A percentile compares a stretch with the other conserved stretches of the same genome.
These are phyloP conservation scores for Lamprotornis superbus DNA, from an alignment of 2,113 vertebrate genomes.

Conservation along the genomic window DNA sequence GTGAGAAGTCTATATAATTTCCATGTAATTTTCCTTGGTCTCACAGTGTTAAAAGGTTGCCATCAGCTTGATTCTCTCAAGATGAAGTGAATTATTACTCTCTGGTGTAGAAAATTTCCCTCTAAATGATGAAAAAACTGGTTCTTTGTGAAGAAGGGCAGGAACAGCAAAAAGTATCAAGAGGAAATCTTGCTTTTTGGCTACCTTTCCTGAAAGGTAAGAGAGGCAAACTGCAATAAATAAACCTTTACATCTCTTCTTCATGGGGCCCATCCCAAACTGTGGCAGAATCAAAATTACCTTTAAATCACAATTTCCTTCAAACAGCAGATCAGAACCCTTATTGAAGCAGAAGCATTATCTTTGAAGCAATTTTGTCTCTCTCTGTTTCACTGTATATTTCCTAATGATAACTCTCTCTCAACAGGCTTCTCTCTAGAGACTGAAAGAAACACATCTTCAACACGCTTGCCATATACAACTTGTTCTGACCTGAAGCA, in stretches of 20 bases:
- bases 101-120: neutral
- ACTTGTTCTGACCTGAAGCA: neutral
- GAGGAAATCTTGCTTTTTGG: neutral
- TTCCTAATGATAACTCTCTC: neutral
- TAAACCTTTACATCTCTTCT: neutral
- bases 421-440: neutral
- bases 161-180: neutral
- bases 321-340: neutral
- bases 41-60: neutral
- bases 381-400: neutral
- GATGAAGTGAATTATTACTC: neutral
- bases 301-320: neutral
- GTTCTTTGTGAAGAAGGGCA: neutral
- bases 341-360: neutral
- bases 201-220: neutral
- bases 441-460: neutral
- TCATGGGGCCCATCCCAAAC: neutral
- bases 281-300: neutral
- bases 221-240: neutral
- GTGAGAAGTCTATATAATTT: neutral
- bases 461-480: neutral
- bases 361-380: neutral
- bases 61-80: neutral
- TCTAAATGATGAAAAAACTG: neutral
- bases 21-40: neutral